A percentile compares a stretch with the other conserved stretches of the same genome.
phyloP scores from a whole-genome alignment of 2,113 vertebrate genomes.

The Odontesthes bonariensis region DNA sequence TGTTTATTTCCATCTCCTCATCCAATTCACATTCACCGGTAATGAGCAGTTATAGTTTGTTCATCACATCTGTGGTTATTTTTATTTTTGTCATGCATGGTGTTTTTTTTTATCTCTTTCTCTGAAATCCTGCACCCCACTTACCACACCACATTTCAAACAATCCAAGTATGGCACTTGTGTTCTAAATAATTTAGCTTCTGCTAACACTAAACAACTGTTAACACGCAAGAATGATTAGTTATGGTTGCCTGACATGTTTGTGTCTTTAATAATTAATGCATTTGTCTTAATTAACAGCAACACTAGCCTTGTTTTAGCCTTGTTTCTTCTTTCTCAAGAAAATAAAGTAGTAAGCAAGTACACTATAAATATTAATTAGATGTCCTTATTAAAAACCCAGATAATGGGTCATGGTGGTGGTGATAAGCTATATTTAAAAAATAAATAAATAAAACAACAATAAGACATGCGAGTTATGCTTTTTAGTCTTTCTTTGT shows the following conservation, averaged over 20 bases:
- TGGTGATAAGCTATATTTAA: slow-evolving; percentile 46
- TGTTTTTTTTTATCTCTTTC: slow-evolving; percentile 11
- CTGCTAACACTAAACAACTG: slow-evolving; percentile 99
- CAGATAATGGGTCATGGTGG: slow-evolving; percentile 86
- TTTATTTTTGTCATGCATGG: slow-evolving; percentile 2
- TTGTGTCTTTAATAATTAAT: slow-evolving; percentile 99
- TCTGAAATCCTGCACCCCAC: slow-evolving; percentile 63
- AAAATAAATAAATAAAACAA: neutral
- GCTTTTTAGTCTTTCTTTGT: slow-evolving; percentile 18
- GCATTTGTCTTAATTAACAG: slow-evolving; percentile 99
- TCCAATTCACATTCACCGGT: slow-evolving; percentile 63
- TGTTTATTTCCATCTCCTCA: slow-evolving; percentile 45
- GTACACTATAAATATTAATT: slow-evolving; percentile 98
- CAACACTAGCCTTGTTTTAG: slow-evolving; percentile 89
- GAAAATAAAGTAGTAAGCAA: slow-evolving; percentile 90
- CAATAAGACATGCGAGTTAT: neutral
- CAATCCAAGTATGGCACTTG: slow-evolving; percentile 91
- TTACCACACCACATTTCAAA: slow-evolving; percentile 87
- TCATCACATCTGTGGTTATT: slow-evolving; percentile 77
- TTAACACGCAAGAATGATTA: slow-evolving; percentile 99
- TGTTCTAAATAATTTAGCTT: slow-evolving; percentile 99
- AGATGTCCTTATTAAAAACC: slow-evolving; percentile 92
- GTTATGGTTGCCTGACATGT: slow-evolving; percentile 99
- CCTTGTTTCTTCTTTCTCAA: slow-evolving; percentile 90
- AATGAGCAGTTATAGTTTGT: slow-evolving; percentile 73